Evolutionary conservation across 2,113 vertebrate genomes (phyloP).

Genomic region (Arenaria interpres): DNA sequence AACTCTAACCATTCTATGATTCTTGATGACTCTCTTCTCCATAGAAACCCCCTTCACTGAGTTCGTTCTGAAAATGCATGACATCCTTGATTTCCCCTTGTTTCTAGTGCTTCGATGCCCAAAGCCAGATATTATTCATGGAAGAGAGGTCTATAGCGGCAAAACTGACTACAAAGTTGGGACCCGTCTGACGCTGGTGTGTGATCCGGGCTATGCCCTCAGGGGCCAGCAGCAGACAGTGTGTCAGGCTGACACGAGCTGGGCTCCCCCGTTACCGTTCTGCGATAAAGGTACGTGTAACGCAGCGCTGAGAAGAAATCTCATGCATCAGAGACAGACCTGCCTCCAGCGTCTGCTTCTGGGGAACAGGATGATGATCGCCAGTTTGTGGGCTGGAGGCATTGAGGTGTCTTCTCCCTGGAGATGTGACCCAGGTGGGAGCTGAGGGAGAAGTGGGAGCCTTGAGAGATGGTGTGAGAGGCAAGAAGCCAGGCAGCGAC

Average conservation of each 20-base stretch:
- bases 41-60: fast-evolving
- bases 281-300: constrained; percentile 50
- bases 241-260: constrained; percentile 13
- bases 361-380: fast-evolving
- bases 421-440: background rate
- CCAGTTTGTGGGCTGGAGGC: background rate
- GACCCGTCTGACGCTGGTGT: background rate
- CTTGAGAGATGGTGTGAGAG: background rate
- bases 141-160: fast-evolving
- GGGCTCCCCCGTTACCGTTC: constrained; percentile 29
- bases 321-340: fast-evolving
- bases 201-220: background rate
- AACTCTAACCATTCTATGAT: too few relatives aligned
- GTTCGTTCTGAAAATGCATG: background rate
- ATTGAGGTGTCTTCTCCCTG: background rate
- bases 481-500: background rate
- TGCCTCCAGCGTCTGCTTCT: background rate
- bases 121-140: background rate
- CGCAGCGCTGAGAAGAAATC: fast-evolving
- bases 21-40: background rate
- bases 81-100: fast-evolving
- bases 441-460: background rate
- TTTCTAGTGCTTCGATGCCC: background rate
- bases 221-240: background rate
- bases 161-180: background rate